Evolutionary conservation across 1,140 invertebrate species (phyloP).

Genomic region (Trachelipus rathkii): DNA sequence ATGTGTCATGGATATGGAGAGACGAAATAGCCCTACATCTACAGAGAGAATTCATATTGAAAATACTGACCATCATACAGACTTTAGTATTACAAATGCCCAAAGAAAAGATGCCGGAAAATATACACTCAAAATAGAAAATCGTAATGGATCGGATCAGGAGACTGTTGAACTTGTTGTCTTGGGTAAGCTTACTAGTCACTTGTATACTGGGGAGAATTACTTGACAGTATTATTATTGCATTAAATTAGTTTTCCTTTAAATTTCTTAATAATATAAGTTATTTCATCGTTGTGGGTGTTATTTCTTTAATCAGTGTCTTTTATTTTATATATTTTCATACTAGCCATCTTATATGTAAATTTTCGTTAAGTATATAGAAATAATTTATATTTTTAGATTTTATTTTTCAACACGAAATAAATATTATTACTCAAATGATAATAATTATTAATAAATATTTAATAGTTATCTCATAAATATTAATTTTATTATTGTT

Average conservation of each 20-base stretch:
- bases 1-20: constrained; percentile 77
- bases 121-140: constrained; percentile 83
- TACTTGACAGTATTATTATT: neutral
- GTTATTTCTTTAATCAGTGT: no score
- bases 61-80: constrained; percentile 85
- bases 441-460: no score
- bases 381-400: no score
- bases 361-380: no score
- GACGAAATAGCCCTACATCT: constrained; percentile 72
- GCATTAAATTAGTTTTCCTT: neutral
- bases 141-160: constrained; percentile 80
- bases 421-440: no score
- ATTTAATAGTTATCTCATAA: no score
- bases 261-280: neutral
- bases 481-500: constrained; percentile 35
- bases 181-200: constrained; percentile 59
- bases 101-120: constrained; percentile 83
- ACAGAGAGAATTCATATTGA: constrained; percentile 79
- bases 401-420: no score
- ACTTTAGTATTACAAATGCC: constrained; percentile 76
- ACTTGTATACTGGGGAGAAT: neutral
- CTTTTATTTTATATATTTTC: no score
- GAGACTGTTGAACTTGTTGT: constrained; percentile 89
- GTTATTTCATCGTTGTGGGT: no score
- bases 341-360: no score